Base-by-base conservation (phyloP, 2,888 invertebrate genomes). In the Enoplolaimus lenunculus region DNA sequence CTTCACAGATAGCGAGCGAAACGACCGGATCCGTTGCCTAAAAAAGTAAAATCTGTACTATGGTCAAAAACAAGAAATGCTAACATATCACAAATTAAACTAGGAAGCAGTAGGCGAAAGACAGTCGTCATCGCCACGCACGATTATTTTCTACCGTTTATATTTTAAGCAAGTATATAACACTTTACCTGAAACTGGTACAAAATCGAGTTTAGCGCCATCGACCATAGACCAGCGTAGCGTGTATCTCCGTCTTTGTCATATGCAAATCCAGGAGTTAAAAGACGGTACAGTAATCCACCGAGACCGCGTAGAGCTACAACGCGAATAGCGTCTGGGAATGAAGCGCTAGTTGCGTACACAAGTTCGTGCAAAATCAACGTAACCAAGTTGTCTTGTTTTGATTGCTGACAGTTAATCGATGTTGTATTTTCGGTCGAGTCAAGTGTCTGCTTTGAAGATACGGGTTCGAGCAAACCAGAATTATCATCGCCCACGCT, bases 1-100 rank as follows among this genome's bases (percentile, higher is more conserved):
- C 34, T n/a, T 66, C 67, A 66, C 26, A 21, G 67, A 34, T 34
- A n/a, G 34, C 26, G 33, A 66, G 30, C 16, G 67, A 66, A 21
- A 66, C n/a, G 3, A 34, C 67, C 29, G 67, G 29, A 21, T 66
- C 67, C 33, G 33, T 34, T 33, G 33, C 30, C 45, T 45, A 45
- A 45, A 45, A 13, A 45, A 45, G 21, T 7, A 45, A n/a, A n/a
- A n/a, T n/a, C n/a, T n/a, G n/a, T n/a, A n/a, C n/a, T n/a, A n/a
- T n/a, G n/a, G n/a, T n/a, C n/a, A n/a, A n/a, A n/a, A n/a, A n/a
- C n/a, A n/a, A n/a, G n/a, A n/a, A n/a, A n/a, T n/a, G n/a, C n/a
- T n/a, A n/a, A n/a, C n/a, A n/a, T n/a, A n/a, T n/a, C n/a, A n/a
- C n/a, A n/a, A n/a, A n/a, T n/a, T n/a, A n/a, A n/a, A n/a, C n/a